Conservation (phyloP, 2,888 invertebrate species). For the Drosophila nigritarsus region DNA sequence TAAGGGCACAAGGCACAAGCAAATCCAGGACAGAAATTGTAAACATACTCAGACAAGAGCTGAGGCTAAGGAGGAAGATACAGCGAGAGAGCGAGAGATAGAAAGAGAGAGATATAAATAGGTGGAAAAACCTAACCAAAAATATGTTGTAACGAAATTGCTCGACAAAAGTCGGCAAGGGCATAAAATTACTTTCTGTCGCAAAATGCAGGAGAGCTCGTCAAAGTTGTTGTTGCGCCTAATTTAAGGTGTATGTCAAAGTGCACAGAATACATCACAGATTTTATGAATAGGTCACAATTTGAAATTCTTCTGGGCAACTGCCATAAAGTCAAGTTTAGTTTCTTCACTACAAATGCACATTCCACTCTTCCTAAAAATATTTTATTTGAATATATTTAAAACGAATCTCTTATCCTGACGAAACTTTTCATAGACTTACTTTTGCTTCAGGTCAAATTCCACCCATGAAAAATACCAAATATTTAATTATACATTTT, state of each 20-base stretch:
- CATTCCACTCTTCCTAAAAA: background rate
- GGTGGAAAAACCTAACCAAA: constrained; percentile 7
- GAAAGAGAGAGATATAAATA: background rate
- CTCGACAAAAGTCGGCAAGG: constrained; percentile 50
- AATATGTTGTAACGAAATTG: constrained; percentile 65
- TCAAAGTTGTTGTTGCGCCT: constrained; percentile 26
- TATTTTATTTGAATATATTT: background rate
- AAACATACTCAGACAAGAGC: constrained; percentile 21
- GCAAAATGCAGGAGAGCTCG: constrained; percentile 26
- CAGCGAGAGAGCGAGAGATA: background rate
- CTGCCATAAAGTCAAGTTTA: constrained; percentile 33
- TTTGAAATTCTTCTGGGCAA: constrained; percentile 19
- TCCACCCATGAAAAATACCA: background rate
- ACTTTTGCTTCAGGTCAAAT: background rate
- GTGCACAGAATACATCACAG: constrained; percentile 26
- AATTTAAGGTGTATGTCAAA: constrained; percentile 47
- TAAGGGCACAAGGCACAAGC: background rate
- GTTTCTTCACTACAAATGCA: background rate
- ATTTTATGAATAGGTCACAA: constrained; percentile 6
- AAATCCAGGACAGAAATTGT: constrained; percentile 47
- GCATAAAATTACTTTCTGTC: constrained; percentile 62
- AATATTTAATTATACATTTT: background rate
- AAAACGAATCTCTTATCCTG: background rate
- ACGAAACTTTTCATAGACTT: background rate
- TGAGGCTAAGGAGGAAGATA: background rate